Conservation (phyloP, 1,140 invertebrate genomes). For the Orius laevigatus region DNA sequence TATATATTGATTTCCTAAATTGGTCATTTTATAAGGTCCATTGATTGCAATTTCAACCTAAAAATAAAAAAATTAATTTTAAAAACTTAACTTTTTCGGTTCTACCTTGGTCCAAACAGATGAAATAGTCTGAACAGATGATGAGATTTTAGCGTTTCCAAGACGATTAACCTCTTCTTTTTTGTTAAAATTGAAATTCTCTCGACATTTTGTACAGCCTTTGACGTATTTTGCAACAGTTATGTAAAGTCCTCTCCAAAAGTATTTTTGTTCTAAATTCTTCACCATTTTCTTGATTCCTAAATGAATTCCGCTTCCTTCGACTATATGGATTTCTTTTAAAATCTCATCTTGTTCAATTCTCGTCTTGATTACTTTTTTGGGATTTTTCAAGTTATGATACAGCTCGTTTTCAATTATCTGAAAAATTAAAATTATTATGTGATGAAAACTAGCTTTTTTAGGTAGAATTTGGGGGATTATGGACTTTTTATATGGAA, state of each 20-base stretch:
- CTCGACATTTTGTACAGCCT: constrained; percentile 22
- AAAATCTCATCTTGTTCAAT: constrained; percentile 21
- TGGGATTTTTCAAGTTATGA: constrained; percentile 22
- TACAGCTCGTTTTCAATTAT: constrained; percentile 20
- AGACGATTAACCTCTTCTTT: background rate
- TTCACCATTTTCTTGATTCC: constrained; percentile 26
- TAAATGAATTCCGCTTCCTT: constrained; percentile 23
- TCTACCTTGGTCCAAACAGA: constrained; percentile 12
- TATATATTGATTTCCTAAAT: constrained; percentile 21
- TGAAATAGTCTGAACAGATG: constrained; percentile 16
- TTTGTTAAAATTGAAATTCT: constrained; percentile 15
- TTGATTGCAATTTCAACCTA: constrained; percentile 24
- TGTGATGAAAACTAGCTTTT: background rate
- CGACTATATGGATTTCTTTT: constrained; percentile 20
- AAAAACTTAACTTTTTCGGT: constrained; percentile 1
- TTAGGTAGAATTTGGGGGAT: too few species aligned
- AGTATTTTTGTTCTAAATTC: constrained; percentile 21
- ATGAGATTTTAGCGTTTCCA: constrained; percentile 14
- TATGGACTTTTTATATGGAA: too few species aligned
- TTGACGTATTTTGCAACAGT: constrained; percentile 24
- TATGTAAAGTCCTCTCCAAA: constrained; percentile 25
- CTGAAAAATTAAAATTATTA: constrained; percentile 9
- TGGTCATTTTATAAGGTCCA: constrained; percentile 23
- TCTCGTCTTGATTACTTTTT: constrained; percentile 21
- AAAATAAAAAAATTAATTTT: constrained; percentile 11